Base-by-base conservation (phyloP, 2,888 invertebrate genomes). In the Melanostoma mellinum region DNA sequence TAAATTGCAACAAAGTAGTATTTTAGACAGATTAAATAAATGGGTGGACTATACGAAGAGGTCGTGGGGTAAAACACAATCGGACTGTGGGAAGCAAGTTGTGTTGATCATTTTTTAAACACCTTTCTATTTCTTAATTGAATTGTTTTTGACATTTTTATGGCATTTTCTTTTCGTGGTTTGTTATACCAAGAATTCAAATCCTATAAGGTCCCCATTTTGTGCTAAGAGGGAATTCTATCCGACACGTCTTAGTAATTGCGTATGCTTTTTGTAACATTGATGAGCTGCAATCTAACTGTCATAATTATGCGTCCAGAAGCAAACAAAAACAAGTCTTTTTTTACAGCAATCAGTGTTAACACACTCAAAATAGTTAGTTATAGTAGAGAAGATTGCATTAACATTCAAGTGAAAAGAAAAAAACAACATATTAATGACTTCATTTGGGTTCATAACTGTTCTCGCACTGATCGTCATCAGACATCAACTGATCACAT, bases 371-470 rank as follows among this genome's bases (percentile, higher is more conserved):
- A n/a, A 3, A 10, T 10, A 20, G 20, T 20, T 20, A 20, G 20
- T 20, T 20, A 20, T 20, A 20, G 20, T 20, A 20, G 20, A 20
- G 2, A 30, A 4, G 5, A 20, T 60, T 33, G 2, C 44, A 10
- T 44, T 3, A 6, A 10, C 9, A 30, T 56, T 40, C 20, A 6
- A 56, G 36, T 20, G 9, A 4, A 40, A 32, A 42, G n/a, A 44
- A 53, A 46, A 68, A 46, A 53, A 52, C 60, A 61, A 55, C 20
- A 38, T 33, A 76, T 74, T 75, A 75, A 79, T 63, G 68, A 56
- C 69, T 79, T 79, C 56, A 79, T 69, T 69, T 56, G 68, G 50
- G 79, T 40, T 61, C 40, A 63, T 71, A 76, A 76, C 71, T 71
- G 65, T 81, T 76, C 63, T 65, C 40, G 38, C 80, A 63, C 33